Conservation (phyloP, 2,113 vertebrate genomes). For the Perca flavescens region DNA sequence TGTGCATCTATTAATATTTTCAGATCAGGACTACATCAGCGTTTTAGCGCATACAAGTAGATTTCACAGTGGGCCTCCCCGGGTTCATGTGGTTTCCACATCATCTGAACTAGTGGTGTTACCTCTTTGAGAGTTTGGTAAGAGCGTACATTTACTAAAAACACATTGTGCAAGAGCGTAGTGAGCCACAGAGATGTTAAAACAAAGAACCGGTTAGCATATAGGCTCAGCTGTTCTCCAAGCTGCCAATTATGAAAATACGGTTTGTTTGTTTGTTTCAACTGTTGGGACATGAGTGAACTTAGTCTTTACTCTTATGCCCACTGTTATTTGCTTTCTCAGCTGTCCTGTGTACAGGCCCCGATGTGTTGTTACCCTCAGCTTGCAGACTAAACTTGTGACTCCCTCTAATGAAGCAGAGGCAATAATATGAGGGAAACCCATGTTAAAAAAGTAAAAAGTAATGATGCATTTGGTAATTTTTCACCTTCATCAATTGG, state of each 20-base stretch:
- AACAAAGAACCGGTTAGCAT: neutral
- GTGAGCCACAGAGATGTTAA: neutral
- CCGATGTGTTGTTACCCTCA: constrained; percentile 3
- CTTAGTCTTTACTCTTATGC: constrained; percentile 6
- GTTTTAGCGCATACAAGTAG: neutral
- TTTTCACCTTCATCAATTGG: neutral
- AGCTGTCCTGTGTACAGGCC: constrained; percentile 10
- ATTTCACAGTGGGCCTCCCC: neutral
- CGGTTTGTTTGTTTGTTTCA: neutral
- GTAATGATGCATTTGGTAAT: neutral
- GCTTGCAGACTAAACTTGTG: constrained; percentile 1
- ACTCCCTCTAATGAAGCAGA: neutral
- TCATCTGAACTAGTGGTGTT: neutral
- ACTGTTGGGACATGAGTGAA: constrained; percentile 2
- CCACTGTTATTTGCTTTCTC: constrained; percentile 37
- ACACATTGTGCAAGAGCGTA: neutral
- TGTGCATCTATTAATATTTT: neutral
- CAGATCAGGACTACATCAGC: neutral
- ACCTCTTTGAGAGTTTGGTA: neutral
- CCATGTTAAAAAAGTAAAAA: neutral
- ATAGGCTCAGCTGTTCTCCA: constrained; percentile 5
- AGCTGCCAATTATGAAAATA: constrained; percentile 12
- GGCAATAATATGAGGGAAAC: neutral
- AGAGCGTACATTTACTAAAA: neutral
- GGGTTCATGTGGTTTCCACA: constrained; percentile 5